These are phyloP conservation scores for Lepisosteus oculatus DNA, from an alignment of 2,113 vertebrate genomes.

Conservation along the genomic window DNA sequence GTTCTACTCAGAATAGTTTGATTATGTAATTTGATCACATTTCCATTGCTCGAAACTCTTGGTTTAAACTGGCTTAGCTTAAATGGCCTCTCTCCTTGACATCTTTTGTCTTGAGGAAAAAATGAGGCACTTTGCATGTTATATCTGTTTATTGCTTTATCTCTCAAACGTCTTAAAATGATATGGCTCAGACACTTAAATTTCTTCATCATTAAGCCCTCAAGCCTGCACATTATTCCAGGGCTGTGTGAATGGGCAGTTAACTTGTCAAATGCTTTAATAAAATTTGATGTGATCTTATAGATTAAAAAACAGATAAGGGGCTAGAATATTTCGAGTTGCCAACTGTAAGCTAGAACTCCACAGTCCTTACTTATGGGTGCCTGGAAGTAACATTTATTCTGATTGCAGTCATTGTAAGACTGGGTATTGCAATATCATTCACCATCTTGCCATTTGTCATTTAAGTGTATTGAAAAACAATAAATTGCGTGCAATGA, in stretches of 20 bases:
- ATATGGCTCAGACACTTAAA: neutral
- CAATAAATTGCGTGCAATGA: neutral
- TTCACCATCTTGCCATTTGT: neutral
- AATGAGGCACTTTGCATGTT: neutral
- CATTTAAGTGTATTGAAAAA: neutral
- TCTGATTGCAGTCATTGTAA: neutral
- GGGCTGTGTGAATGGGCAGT: neutral
- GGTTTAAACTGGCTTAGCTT: neutral
- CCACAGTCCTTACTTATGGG: neutral
- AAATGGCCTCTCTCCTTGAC: neutral
- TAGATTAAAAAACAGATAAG: neutral
- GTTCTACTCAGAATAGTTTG: no score
- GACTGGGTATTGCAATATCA: neutral
- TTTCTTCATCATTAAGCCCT: neutral
- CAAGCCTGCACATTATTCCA: neutral
- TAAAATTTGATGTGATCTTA: neutral
- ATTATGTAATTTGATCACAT: no score
- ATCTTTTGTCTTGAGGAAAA: neutral
- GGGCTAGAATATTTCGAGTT: neutral
- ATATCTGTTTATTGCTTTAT: neutral
- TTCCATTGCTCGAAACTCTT: neutral
- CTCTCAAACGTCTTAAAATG: neutral
- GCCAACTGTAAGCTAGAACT: neutral
- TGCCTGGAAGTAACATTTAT: neutral
- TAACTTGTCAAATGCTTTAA: neutral